These are phyloP conservation scores for Pseudochirops cupreus DNA, from an alignment of 2,797 vertebrate genomes.

Conservation along the genomic window DNA sequence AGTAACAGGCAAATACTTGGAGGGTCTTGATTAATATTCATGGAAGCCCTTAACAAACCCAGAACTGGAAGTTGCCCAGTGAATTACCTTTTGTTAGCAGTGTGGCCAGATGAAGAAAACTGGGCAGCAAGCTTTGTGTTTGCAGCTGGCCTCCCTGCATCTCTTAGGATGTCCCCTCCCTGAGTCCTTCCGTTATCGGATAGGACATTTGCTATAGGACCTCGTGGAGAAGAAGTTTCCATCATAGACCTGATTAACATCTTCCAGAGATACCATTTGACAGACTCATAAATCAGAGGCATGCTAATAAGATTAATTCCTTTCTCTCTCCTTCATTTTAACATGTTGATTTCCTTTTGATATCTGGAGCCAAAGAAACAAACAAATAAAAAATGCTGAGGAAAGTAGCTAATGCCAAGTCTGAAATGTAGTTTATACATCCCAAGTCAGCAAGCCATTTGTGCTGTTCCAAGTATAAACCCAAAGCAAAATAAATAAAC, in stretches of 20 bases:
- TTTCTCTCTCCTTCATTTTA: constrained; percentile 70
- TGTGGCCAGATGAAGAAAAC: not conserved
- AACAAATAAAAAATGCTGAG: constrained; percentile 78
- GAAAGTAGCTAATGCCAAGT: constrained; percentile 51
- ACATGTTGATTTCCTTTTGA: constrained; percentile 51
- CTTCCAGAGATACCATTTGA: constrained; percentile 28
- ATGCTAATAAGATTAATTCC: constrained; percentile 35
- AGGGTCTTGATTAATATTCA: constrained; percentile 16
- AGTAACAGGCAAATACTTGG: constrained; percentile 10
- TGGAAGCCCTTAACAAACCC: not conserved
- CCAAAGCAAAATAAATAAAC: not conserved
- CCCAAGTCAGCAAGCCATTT: constrained; percentile 71
- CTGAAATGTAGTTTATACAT: constrained; percentile 67
- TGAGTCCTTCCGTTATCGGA: not conserved
- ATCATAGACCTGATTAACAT: constrained; percentile 66
- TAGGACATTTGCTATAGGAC: not conserved
- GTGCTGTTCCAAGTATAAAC: constrained; percentile 72
- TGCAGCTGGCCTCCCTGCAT: not conserved
- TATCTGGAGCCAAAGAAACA: constrained; percentile 5
- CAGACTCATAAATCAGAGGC: constrained; percentile 55
- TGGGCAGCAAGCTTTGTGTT: not conserved
- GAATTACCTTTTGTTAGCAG: not conserved
- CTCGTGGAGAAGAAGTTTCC: constrained; percentile 66
- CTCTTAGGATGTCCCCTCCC: not conserved
- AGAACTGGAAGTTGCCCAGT: not conserved